Conservation (phyloP, 2,888 invertebrate genomes). For the Eupithecia abbreviata region DNA sequence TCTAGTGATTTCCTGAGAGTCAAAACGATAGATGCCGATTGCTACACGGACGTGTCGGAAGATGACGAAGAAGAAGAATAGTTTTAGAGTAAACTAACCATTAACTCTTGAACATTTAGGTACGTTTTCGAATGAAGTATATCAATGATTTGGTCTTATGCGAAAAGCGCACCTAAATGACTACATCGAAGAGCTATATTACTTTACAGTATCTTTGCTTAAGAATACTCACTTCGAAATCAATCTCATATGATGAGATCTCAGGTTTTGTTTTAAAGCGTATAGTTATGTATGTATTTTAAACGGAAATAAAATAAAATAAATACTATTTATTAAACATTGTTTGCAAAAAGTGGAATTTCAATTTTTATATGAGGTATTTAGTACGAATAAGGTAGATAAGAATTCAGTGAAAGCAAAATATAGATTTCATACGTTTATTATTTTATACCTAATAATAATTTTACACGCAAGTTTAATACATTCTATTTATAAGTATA, state of each 20-base stretch:
- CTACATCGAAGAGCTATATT: neutral
- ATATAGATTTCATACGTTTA: neutral
- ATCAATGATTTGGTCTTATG: neutral
- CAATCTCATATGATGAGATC: neutral
- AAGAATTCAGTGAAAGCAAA: neutral
- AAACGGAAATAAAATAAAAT: neutral
- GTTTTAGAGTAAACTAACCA: neutral
- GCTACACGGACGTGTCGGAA: conserved; percentile 79
- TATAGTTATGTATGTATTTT: neutral
- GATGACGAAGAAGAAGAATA: conserved; percentile 69
- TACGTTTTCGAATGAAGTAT: conserved; percentile 5
- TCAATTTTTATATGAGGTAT: neutral
- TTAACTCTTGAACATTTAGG: neutral
- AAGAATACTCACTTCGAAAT: conserved; percentile 5
- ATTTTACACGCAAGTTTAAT: conserved; percentile 2
- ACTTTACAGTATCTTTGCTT: conserved; percentile 2
- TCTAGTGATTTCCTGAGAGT: conserved; percentile 72
- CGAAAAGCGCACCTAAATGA: neutral
- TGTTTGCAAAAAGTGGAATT: neutral
- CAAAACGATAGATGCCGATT: conserved; percentile 70
- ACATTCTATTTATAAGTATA: neutral
- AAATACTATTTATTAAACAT: neutral
- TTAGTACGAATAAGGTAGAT: neutral
- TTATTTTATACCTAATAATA: neutral
- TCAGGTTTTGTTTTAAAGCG: conserved; percentile 17